These are phyloP conservation scores for Dasyornis broadbenti DNA, from an alignment of 2,113 vertebrate genomes.

Conservation along the genomic window DNA sequence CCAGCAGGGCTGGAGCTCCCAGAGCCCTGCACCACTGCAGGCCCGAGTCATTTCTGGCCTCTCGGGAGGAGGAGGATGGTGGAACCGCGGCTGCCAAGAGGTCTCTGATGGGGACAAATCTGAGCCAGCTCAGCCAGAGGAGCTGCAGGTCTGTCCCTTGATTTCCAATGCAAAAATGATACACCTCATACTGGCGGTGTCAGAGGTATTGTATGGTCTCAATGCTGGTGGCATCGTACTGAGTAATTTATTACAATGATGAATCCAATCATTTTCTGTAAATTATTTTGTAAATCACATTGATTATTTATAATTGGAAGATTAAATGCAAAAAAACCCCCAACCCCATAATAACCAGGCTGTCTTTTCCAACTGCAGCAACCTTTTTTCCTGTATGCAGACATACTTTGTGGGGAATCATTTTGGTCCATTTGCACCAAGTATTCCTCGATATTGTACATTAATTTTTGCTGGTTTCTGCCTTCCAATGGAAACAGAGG, in stretches of 20 bases:
- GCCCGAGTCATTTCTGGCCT: neutral
- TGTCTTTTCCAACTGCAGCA: conserved; percentile 36
- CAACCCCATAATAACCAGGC: neutral
- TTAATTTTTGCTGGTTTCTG: conserved; percentile 56
- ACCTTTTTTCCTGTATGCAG: neutral
- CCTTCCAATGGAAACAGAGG: conserved; percentile 53
- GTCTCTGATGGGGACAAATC: neutral
- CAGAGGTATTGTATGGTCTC: neutral
- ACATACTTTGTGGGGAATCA: conserved; percentile 1
- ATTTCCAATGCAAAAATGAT: neutral
- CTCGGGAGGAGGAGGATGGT: neutral
- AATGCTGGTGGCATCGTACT: neutral
- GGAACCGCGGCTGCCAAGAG: neutral
- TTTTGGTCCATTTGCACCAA: conserved; percentile 13
- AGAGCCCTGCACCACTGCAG: neutral
- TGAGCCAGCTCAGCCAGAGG: neutral
- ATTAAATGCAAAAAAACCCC: conserved; percentile 26
- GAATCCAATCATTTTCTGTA: conserved; percentile 45
- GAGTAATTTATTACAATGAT: conserved; percentile 64
- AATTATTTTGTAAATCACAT: conserved; percentile 68
- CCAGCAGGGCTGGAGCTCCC: neutral
- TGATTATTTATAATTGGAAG: conserved; percentile 59
- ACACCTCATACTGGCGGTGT: neutral
- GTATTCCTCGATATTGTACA: conserved; percentile 8
- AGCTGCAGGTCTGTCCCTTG: neutral